Evolutionary conservation across 2,797 vertebrate genomes (phyloP).

Genomic region (Channallabes apus): DNA sequence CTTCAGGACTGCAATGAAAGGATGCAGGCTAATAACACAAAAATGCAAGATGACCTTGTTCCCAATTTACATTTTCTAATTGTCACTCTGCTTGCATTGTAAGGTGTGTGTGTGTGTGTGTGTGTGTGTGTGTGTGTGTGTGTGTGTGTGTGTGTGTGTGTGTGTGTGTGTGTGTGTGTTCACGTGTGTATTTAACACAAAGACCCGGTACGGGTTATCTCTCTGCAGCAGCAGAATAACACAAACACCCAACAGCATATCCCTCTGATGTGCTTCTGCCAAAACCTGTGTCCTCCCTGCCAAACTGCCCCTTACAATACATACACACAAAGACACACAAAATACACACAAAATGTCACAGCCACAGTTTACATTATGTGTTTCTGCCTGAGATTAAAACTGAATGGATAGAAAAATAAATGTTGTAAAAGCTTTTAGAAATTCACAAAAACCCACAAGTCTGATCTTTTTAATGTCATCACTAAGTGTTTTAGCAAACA

Average conservation of each 20-base stretch:
- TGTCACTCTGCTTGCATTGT: constrained; percentile 38
- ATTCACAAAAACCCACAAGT: constrained; percentile 2
- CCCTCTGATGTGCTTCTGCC: constrained; percentile 66
- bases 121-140: constrained; percentile 53
- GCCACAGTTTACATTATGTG: constrained; percentile 44
- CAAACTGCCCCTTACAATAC: constrained; percentile 67
- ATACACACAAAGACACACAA: constrained; percentile 58
- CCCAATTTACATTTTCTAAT: constrained; percentile 36
- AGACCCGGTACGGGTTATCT: constrained; percentile 75
- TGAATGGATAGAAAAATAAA: constrained; percentile 6
- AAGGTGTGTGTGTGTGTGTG: constrained; percentile 46
- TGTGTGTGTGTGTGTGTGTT: constrained; percentile 45
- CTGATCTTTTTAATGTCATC: constrained; percentile 11
- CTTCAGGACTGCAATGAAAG: background rate
- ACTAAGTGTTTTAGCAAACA: constrained; percentile 5
- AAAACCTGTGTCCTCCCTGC: constrained; percentile 68
- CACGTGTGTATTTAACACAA: constrained; percentile 60
- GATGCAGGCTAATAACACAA: constrained; percentile 23
- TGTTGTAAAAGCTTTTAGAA: constrained; percentile 27
- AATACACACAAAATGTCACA: constrained; percentile 52
- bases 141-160: constrained; percentile 51
- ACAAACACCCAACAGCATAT: constrained; percentile 72
- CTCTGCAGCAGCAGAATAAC: constrained; percentile 73
- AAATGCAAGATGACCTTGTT: constrained; percentile 31
- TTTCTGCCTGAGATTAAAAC: constrained; percentile 37